Evolutionary conservation across 2,113 vertebrate species (phyloP), one percentile per base, ranked within the genome.

Genomic region (Holacanthus passer): DNA sequence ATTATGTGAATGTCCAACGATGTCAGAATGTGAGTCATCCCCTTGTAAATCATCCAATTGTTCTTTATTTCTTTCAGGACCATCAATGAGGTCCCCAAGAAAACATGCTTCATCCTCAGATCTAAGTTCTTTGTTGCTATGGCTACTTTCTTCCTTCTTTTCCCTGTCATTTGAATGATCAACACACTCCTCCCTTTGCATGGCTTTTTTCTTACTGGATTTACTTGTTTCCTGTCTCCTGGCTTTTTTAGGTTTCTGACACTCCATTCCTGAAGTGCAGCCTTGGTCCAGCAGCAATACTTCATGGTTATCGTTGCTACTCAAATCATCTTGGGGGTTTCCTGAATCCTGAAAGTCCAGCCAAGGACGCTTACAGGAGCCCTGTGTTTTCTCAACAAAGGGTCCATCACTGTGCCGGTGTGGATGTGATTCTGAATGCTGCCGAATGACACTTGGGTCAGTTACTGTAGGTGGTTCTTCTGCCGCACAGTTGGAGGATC

Each of bases 221-320:
- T 24, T 60, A 2, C 22, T 56, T 0, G 5, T 50, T 19, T 56
- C 24, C 4, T 87, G 72, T 82, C 55, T 84, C 60, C 80, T 85
- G 29, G 62, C 59, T 75, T 89, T 94, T 63, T 92, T 93, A 7
- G 76, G 29, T 73, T 82, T 90, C 13, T 71, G 62, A 76, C 77
- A 31, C 19, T 62, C 83, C 9, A 68, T 11, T 6, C 7, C 56
- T 31, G 62, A 48, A 4, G 53, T 7, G 1, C 6, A 0, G 3
- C 62, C 56, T 20, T 32, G 13, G 17, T 89, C 59, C 22, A 45
- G 55, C 3, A 16, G 52, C 45, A 35, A 4, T 2, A 17, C 79
- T 11, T 79, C 64, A 2, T 78, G 64, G 27, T 24, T 27, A 8
- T 7, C 0, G 10, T 65, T 37, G 48, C 22, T 20, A 3, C 13